Evolutionary conservation across 2,888 invertebrate genomes (phyloP).

Genomic region (Diarsia dahlii): DNA sequence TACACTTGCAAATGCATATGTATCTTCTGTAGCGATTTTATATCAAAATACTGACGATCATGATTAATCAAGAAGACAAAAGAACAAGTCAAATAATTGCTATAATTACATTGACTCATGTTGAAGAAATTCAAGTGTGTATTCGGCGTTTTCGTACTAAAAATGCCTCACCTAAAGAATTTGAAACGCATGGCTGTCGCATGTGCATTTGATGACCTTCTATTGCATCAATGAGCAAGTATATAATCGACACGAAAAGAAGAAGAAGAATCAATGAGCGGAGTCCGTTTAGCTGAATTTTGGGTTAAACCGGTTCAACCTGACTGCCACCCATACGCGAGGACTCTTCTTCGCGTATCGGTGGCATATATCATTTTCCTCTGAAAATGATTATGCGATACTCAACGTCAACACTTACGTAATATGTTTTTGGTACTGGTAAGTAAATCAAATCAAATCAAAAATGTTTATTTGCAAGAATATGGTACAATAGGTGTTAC

Average conservation of each 20-base stretch:
- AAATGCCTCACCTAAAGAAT: background rate
- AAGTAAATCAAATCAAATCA: too few relatives aligned
- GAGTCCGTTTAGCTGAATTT: background rate
- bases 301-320: background rate
- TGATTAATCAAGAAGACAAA: background rate
- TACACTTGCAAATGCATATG: background rate
- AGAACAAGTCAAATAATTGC: background rate
- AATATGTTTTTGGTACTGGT: too few relatives aligned
- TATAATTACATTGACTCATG: background rate
- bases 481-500: too few relatives aligned
- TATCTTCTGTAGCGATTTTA: background rate
- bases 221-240: background rate
- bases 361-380: too few relatives aligned
- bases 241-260: too few relatives aligned
- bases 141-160: background rate
- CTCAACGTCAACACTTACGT: background rate
- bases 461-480: too few relatives aligned
- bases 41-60: background rate
- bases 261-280: too few relatives aligned
- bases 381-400: too few relatives aligned
- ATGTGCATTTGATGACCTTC: background rate
- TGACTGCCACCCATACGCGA: background rate
- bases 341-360: too few relatives aligned
- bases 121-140: background rate
- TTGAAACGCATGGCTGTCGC: background rate